Base-by-base conservation (phyloP, 2,797 vertebrate species). In the Phyllotis vaccarum region DNA sequence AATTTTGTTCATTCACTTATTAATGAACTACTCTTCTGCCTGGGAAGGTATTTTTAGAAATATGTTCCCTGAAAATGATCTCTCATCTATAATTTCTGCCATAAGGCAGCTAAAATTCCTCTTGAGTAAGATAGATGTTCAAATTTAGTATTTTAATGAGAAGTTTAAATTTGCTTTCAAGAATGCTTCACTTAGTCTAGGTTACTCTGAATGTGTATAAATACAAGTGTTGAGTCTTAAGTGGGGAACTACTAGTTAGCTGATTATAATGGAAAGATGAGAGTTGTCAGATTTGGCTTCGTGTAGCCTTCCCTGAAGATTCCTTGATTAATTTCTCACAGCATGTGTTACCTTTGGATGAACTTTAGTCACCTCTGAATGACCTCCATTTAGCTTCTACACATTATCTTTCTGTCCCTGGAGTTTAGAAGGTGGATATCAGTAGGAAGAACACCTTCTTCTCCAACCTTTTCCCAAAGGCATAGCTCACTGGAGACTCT, bases 31-130 rank as follows among this genome's bases (percentile, higher is more conserved):
- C 76, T 94, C 95, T 92, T 96, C 54, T 92, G 64, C 81, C 94
- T 6, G 1, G 27, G 43, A 96, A 95, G 3, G 49, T 97, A 96
- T 97, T 94, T 97, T 97, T 97, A 95, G 96, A 96, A 96, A 86
- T 86, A 29, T 95, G 43, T 86, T 95, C 91, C 88, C 62, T 46
- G 49, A 95, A 94, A 91, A 93, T 94, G 90, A 96, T 96, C 86
- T 97, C 93, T 95, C 92, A 91, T 95, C 83, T 94, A 89, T 95
- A 96, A 96, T 97, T 97, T 97, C 90, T 94, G 88, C 68, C 93
- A 96, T 54, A 97, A 97, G 96, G 86, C 92, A 96, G 82, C n/a
- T 86, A 90, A 94, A 95, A 92, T 94, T 91, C 31, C 92, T 95
- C 86, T 94, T 95, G 74, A 95, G 54, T 89, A 96, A 96, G 93